A percentile compares a stretch with the other conserved stretches of the same genome.
phyloP scores from a whole-genome alignment of 2,888 invertebrate species.

The Allophyes oxyacanthae region DNA sequence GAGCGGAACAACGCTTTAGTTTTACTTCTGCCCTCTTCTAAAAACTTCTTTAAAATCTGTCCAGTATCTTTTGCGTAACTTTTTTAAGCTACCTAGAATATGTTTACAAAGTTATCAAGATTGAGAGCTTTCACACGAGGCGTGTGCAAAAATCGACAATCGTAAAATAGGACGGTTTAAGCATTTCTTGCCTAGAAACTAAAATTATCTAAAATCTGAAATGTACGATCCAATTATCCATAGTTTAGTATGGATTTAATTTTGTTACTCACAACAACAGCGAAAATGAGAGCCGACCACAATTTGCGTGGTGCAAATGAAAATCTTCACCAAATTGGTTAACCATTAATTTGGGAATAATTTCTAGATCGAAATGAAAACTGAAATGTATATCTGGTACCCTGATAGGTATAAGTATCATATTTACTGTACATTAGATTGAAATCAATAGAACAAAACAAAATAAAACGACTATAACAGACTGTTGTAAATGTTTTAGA shows the following conservation, averaged over 20 bases:
- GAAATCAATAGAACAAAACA: background rate
- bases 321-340: conserved; percentile 81
- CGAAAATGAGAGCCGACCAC: conserved; percentile 80
- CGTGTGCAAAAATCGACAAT: too few relatives aligned
- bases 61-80: too few relatives aligned
- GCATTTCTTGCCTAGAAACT: too few relatives aligned
- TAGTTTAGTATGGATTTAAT: conserved; percentile 70
- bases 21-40: too few relatives aligned
- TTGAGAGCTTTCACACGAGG: too few relatives aligned
- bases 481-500: too few relatives aligned
- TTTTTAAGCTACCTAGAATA: too few relatives aligned
- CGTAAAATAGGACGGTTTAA: too few relatives aligned
- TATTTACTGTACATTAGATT: background rate
- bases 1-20: background rate
- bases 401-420: conserved; percentile 12
- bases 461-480: background rate
- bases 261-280: conserved; percentile 71
- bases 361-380: conserved; percentile 54
- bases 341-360: conserved; percentile 74
- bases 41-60: too few relatives aligned
- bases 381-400: conserved; percentile 16
- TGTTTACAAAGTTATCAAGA: too few relatives aligned
- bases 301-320: conserved; percentile 83
- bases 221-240: conserved; percentile 53
- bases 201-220: too few relatives aligned